These are phyloP conservation scores for Hymenopus coronatus DNA, from an alignment of 2,888 invertebrate species.

Conservation along the genomic window DNA sequence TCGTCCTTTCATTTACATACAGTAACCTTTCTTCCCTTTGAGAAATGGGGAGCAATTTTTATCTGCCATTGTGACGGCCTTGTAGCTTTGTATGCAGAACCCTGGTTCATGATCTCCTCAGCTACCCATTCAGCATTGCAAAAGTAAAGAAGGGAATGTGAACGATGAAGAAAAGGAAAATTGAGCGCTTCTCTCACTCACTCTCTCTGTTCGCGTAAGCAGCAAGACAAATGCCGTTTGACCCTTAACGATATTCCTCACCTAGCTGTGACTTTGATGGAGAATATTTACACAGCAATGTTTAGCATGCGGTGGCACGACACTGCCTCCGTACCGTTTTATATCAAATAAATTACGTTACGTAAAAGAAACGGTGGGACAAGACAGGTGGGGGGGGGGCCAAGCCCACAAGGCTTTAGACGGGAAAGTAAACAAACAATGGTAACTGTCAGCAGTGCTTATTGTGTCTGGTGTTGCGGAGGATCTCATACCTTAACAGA, in stretches of 20 bases:
- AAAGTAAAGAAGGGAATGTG: background rate
- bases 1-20: slow-evolving; percentile 11
- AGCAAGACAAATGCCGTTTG: slow-evolving; percentile 5
- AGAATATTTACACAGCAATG: slow-evolving; percentile 1
- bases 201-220: background rate
- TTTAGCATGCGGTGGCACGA: background rate
- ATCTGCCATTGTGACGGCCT: slow-evolving; percentile 11
- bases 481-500: too few relatives aligned
- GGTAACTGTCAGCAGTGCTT: too few relatives aligned
- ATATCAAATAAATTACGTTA: background rate
- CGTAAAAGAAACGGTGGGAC: background rate
- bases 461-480: too few relatives aligned
- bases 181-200: too few relatives aligned
- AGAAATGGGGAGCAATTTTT: slow-evolving; percentile 30
- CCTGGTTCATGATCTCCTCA: background rate
- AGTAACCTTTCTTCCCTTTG: slow-evolving; percentile 6
- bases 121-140: background rate
- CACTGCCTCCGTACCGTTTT: background rate
- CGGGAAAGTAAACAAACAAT: background rate
- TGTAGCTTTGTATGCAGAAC: background rate
- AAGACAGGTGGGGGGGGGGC: background rate
- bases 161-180: background rate
- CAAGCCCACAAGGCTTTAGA: background rate
- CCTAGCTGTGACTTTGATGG: background rate
- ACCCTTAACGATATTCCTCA: background rate